phyloP scores from a whole-genome alignment of 2,888 invertebrate genomes.

The Sarcophaga subvicina region DNA sequence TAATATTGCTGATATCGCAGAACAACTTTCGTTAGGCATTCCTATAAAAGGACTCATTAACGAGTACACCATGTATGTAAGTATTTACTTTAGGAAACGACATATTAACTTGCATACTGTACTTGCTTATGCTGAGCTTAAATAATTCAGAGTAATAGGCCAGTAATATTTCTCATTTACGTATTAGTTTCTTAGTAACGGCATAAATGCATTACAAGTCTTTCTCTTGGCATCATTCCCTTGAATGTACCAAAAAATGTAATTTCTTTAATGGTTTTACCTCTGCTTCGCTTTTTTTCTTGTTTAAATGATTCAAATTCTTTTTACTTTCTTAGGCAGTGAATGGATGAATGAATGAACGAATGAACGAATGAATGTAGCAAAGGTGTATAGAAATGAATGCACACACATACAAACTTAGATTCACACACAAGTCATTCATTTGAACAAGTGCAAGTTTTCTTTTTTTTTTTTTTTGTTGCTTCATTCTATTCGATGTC shows the following conservation, averaged over 20 bases:
- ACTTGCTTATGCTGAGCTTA: too few relatives aligned
- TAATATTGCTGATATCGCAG: too few relatives aligned
- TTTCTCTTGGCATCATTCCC: constrained; percentile 38
- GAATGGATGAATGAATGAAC: constrained; percentile 8
- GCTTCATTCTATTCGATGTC: constrained; percentile 26
- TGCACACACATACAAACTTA: constrained; percentile 35
- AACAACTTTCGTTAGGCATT: too few relatives aligned
- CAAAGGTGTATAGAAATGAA: constrained; percentile 27
- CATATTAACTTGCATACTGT: too few relatives aligned
- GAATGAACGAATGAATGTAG: constrained; percentile 3
- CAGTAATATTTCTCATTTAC: too few relatives aligned
- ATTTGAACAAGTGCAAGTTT: constrained; percentile 58
- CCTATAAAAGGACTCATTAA: too few relatives aligned
- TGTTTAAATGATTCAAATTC: constrained; percentile 50
- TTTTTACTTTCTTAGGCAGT: constrained; percentile 29
- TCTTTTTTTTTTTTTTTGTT: background rate
- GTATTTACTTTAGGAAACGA: too few relatives aligned
- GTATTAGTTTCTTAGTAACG: background rate
- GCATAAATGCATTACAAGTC: background rate
- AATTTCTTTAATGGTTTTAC: constrained; percentile 80
- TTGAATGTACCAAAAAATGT: constrained; percentile 72
- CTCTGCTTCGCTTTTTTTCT: constrained; percentile 22
- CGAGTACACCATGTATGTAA: too few relatives aligned
- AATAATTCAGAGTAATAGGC: too few relatives aligned
- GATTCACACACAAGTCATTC: constrained; percentile 45